A percentile compares a stretch with the other conserved stretches of the same genome.
Evolutionary conservation across 2,888 invertebrate genomes (phyloP).

Genomic region (Cheilosia scutellata): DNA sequence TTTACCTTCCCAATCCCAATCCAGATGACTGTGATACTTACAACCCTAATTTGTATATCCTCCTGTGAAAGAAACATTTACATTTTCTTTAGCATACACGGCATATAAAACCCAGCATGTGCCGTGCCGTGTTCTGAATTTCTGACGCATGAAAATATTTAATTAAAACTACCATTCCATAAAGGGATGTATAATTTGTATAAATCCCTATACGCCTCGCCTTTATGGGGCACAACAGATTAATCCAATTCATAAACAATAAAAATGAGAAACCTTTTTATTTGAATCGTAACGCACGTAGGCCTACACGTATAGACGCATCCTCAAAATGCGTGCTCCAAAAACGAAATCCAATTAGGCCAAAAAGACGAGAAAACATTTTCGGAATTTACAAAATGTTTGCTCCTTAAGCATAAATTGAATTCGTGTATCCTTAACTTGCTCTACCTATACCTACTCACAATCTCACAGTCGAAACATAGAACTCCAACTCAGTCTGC

Average conservation of each 20-base stretch:
- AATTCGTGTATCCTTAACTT: constrained; percentile 49
- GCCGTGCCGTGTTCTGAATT: neutral
- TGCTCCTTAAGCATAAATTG: constrained; percentile 57
- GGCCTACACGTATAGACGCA: constrained; percentile 38
- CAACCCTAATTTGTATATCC: no score
- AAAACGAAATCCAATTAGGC: constrained; percentile 62
- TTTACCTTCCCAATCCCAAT: no score
- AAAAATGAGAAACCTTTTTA: constrained; percentile 13
- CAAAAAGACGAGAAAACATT: constrained; percentile 63
- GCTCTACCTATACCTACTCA: neutral
- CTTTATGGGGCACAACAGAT: constrained; percentile 12
- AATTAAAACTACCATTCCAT: constrained; percentile 5
- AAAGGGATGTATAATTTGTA: neutral
- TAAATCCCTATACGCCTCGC: neutral
- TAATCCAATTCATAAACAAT: constrained; percentile 51
- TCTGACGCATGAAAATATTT: constrained; percentile 1
- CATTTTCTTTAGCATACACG: no score
- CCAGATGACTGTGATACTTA: no score
- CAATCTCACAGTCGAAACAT: constrained; percentile 22
- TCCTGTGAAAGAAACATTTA: no score
- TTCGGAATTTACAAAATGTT: constrained; percentile 59
- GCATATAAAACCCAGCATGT: no score
- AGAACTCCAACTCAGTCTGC: constrained; percentile 7
- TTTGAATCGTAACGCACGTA: constrained; percentile 37
- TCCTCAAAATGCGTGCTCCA: constrained; percentile 48